Evolutionary conservation across 2,113 vertebrate genomes (phyloP).

Genomic region (Hoplias malabaricus): DNA sequence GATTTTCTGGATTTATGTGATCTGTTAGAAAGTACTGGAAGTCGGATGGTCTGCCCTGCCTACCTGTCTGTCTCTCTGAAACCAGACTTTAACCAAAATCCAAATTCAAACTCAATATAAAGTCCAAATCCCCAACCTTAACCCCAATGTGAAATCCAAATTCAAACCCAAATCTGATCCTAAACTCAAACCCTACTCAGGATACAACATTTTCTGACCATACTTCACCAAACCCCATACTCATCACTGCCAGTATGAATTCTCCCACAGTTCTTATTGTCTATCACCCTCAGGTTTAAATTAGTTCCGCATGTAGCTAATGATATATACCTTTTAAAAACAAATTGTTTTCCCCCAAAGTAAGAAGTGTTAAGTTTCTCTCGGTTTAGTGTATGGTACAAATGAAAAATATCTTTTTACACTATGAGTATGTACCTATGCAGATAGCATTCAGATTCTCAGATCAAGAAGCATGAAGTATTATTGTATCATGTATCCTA

Average conservation of each 20-base stretch:
- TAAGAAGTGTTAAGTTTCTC: not conserved
- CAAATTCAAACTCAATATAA: too few species aligned
- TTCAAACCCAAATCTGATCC: too few species aligned
- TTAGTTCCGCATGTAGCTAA: not conserved
- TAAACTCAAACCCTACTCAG: constrained; percentile 57
- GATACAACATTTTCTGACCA: constrained; percentile 51
- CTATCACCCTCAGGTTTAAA: not conserved
- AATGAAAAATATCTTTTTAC: not conserved
- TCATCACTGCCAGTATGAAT: not conserved
- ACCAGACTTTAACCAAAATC: too few species aligned
- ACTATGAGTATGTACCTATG: constrained; percentile 9
- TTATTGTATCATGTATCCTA: not conserved
- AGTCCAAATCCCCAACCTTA: too few species aligned
- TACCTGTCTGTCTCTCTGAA: constrained; percentile 17
- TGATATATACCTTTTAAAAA: not conserved
- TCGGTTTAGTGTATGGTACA: not conserved
- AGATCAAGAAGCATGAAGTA: not conserved
- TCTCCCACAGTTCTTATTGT: not conserved
- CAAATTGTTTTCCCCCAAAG: not conserved
- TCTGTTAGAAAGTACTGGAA: not conserved
- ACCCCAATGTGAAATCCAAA: too few species aligned
- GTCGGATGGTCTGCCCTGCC: constrained; percentile 31
- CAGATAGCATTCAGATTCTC: not conserved
- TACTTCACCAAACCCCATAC: not conserved
- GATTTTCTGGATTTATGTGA: constrained; percentile 6